phyloP scores from a whole-genome alignment of 2,888 invertebrate species.

The Drosophila birchii region DNA sequence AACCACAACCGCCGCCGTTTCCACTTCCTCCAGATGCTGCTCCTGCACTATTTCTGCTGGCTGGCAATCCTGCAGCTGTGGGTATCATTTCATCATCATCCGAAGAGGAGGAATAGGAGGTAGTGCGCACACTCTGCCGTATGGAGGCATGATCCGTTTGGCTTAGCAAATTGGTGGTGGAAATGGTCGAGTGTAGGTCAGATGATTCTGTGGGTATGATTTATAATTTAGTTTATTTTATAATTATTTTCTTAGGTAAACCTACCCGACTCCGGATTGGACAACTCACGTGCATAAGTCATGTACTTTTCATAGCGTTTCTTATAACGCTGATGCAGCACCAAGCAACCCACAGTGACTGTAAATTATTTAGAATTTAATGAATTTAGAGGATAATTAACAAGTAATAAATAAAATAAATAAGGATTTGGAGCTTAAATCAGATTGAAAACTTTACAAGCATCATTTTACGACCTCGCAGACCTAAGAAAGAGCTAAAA shows the following conservation, averaged over 20 bases:
- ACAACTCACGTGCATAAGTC: conserved; percentile 87
- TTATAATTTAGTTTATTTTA: background rate
- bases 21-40: conserved; percentile 32
- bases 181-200: conserved; percentile 81
- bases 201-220: conserved; percentile 57
- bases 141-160: conserved; percentile 66
- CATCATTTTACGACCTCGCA: conserved; percentile 75
- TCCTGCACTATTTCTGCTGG: conserved; percentile 17
- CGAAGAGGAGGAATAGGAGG: conserved; percentile 82
- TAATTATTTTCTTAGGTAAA: background rate
- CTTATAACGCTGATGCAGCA: conserved; percentile 92
- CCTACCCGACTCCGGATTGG: conserved; percentile 84
- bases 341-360: conserved; percentile 92
- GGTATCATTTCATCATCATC: conserved; percentile 82
- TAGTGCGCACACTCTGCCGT: conserved; percentile 73
- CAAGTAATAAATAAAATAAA: background rate
- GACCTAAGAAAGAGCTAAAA: background rate
- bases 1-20: conserved; percentile 70
- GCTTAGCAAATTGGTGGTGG: conserved; percentile 82
- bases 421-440: conserved; percentile 26
- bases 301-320: conserved; percentile 89
- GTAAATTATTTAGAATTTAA: conserved; percentile 53
- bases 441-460: conserved; percentile 84
- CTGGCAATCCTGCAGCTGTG: conserved; percentile 53
- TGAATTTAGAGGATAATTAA: conserved; percentile 9